A percentile compares a stretch with the other conserved stretches of the same genome.
Evolutionary conservation across 2,797 vertebrate species (phyloP).

Genomic region (Morelia viridis): DNA sequence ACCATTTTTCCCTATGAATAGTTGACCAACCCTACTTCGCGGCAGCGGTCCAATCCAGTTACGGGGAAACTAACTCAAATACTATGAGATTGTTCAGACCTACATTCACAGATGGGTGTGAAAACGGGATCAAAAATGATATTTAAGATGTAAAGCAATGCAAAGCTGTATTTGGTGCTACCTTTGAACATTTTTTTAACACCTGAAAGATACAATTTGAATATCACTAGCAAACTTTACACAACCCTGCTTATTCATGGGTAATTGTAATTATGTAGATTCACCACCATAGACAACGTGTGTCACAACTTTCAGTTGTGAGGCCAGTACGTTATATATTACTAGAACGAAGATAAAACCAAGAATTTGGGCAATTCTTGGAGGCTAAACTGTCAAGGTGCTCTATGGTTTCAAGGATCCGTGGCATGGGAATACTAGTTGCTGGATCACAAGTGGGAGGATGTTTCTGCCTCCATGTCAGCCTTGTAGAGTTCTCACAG

Average conservation of each 20-base stretch:
- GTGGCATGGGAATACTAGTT: background rate
- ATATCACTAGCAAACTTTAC: background rate
- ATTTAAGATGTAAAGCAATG: background rate
- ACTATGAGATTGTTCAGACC: background rate
- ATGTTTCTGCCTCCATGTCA: background rate
- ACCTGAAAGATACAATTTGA: too few species aligned
- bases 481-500: background rate
- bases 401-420: background rate
- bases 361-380: background rate
- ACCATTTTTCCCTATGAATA: background rate
- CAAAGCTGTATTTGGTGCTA: background rate
- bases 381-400: background rate
- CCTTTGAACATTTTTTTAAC: background rate
- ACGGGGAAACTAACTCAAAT: background rate
- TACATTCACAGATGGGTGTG: background rate
- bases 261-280: background rate
- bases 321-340: background rate
- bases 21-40: background rate
- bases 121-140: background rate
- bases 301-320: background rate
- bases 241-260: background rate
- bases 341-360: background rate
- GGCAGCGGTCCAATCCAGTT: background rate
- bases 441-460: background rate
- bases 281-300: background rate